Conservation (phyloP, 2,113 vertebrate genomes). For the Saguinus midas region DNA sequence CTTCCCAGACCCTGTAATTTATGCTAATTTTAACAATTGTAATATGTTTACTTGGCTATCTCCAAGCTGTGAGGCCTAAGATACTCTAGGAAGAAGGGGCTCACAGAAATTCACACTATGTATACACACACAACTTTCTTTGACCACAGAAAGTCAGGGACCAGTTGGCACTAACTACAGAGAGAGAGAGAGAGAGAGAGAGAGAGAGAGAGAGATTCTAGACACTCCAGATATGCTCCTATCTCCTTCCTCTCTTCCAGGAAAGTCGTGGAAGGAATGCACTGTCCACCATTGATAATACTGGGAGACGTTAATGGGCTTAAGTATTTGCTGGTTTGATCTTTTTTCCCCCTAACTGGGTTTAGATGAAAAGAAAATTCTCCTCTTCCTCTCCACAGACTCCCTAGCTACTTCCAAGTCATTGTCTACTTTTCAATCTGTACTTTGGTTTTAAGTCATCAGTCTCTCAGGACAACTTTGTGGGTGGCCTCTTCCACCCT, state of each 20-base stretch:
- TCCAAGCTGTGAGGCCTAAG: not conserved
- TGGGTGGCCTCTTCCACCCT: not conserved
- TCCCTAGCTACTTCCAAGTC: not conserved
- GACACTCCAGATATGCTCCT: not conserved
- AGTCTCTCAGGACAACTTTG: not conserved
- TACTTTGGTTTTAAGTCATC: not conserved
- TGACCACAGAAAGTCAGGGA: not conserved
- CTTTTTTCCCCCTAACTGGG: not conserved
- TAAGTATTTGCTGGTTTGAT: not conserved
- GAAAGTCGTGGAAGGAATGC: not conserved
- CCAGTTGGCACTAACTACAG: not conserved
- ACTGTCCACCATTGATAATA: not conserved
- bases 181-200: not conserved
- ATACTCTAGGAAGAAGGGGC: not conserved
- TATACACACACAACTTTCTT: not conserved
- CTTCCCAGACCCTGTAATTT: not conserved
- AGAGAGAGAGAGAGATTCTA: not conserved
- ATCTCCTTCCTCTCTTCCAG: not conserved
- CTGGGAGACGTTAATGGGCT: accelerated
- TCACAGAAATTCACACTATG: not conserved
- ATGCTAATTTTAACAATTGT: not conserved
- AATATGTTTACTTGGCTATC: not conserved
- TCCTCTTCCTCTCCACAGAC: not conserved
- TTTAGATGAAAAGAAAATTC: not conserved
- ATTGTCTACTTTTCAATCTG: not conserved